Percentiles rank a stretch among this genome's conserved stretches.
phyloP scores from a whole-genome alignment of 2,888 invertebrate genomes.

The Tetragnatha montana region DNA sequence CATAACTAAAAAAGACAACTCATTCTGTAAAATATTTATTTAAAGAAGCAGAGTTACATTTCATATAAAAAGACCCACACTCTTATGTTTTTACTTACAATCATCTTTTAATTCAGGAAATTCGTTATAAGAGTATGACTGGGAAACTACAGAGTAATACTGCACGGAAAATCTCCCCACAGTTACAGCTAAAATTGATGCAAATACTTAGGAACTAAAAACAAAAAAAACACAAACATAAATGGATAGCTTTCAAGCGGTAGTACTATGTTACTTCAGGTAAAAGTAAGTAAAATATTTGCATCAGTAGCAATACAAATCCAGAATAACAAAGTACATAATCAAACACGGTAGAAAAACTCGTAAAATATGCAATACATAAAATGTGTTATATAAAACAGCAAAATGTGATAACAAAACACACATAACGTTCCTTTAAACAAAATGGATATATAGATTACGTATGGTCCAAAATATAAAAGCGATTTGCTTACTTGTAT shows the following conservation, averaged over 20 bases:
- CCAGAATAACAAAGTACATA: conserved; percentile 7
- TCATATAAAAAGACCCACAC: conserved; percentile 52
- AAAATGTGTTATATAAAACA: conserved; percentile 38
- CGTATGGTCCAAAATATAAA: conserved; percentile 17
- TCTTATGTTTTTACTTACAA: conserved; percentile 20
- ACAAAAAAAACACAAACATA: conserved; percentile 55
- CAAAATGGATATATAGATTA: conserved; percentile 35
- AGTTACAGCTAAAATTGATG: conserved; percentile 38
- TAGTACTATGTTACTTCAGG: conserved; percentile 16
- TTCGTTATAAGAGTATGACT: conserved; percentile 19
- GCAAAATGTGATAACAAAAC: conserved; percentile 45
- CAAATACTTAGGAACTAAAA: conserved; percentile 65
- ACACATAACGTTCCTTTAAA: conserved; percentile 35
- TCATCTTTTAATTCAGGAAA: conserved; percentile 46
- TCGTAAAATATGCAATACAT: conserved; percentile 13
- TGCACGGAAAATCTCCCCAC: conserved; percentile 23
- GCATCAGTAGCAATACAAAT: neutral
- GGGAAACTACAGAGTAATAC: conserved; percentile 49
- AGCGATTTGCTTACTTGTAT: neutral
- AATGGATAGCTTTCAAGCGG: conserved; percentile 12
- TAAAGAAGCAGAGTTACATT: conserved; percentile 64
- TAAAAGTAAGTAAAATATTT: conserved; percentile 1
- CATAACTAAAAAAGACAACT: neutral
- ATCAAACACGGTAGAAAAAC: conserved; percentile 6
- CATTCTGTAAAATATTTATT: conserved; percentile 68